Evolutionary conservation across 2,797 vertebrate genomes (phyloP), one percentile per base, ranked within the genome.

Genomic region (Ibycter americanus): DNA sequence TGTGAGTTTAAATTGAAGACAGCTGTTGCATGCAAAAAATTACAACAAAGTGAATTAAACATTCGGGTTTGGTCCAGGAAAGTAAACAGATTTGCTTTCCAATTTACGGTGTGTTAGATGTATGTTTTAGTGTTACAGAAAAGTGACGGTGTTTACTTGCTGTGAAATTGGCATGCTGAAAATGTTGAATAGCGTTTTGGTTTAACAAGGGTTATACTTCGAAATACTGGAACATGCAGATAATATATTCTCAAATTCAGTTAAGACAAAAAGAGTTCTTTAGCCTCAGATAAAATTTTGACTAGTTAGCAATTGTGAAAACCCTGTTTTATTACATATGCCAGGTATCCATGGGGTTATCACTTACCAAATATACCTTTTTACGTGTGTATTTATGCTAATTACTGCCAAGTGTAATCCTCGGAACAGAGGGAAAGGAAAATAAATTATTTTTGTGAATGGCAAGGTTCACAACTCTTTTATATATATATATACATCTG

Each of bases 231-330:
- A 85, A 84, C 46, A n/a, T 83, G 80, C 49, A 92, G 72, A 58
- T 95, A 93, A 78, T 93, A 82, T 56, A 84, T 95, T 90, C 89
- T 89, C 77, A 90, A 94, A 94, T 77, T 95, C 44, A 95, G 83
- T 73, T 93, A 84, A 90, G 56, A 83, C 85, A 95, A 93, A 93
- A 91, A 92, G 55, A 71, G 32, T 85, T 90, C 76, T 94, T 97
- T 94, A 96, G 89, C 88, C 49, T 32, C 63, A 93, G 78, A 91
- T 96, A 93, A 96, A 87, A 79, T 94, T 97, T 87, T 94, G 44
- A 58, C 8, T 32, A 65, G 46, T 87, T 81, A 93, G 93, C 95
- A 96, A 94, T 81, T 80, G 51, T 55, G 87, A 27, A 84, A 90
- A 52, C 58, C 83, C 55, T 88, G 34, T 88, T 87, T 58, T 78